These are phyloP conservation scores for Xestia c-nigrum DNA, from an alignment of 2,888 invertebrate genomes.

Conservation along the genomic window DNA sequence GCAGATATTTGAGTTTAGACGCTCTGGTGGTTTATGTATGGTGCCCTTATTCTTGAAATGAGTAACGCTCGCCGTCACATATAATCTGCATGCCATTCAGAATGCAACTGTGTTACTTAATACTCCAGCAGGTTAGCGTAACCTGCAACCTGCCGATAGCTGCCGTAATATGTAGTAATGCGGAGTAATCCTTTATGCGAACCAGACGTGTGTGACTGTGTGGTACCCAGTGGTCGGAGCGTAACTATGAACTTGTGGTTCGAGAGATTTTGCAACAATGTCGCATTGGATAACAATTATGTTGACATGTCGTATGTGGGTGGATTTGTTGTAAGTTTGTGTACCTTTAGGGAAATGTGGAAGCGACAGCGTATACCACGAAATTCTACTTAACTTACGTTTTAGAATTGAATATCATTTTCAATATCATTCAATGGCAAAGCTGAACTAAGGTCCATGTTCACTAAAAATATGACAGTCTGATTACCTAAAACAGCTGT, in stretches of 20 bases:
- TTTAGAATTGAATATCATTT: too few relatives aligned
- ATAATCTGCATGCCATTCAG: neutral
- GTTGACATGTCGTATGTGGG: slow-evolving; percentile 33
- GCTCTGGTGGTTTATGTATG: neutral
- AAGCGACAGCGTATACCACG: too few relatives aligned
- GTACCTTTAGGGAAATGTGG: neutral
- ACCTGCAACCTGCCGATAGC: slow-evolving; percentile 20
- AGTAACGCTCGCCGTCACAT: neutral
- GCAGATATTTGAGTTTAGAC: neutral
- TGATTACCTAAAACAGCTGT: too few relatives aligned
- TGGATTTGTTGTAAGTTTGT: slow-evolving; percentile 55
- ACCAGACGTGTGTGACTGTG: slow-evolving; percentile 51
- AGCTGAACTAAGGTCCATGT: too few relatives aligned
- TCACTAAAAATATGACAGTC: too few relatives aligned
- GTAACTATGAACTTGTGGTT: slow-evolving; percentile 75
- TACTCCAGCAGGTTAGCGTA: slow-evolving; percentile 41
- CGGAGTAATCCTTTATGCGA: slow-evolving; percentile 17
- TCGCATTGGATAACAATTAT: slow-evolving; percentile 66
- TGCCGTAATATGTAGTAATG: slow-evolving; percentile 47
- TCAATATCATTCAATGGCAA: too few relatives aligned
- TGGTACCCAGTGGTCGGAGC: slow-evolving; percentile 15
- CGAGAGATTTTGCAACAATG: slow-evolving; percentile 71
- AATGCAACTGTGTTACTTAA: slow-evolving; percentile 28
- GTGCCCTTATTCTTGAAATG: neutral
- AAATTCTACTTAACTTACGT: too few relatives aligned